Conservation (phyloP, 2,113 vertebrate species). For the Cisticola juncidis region DNA sequence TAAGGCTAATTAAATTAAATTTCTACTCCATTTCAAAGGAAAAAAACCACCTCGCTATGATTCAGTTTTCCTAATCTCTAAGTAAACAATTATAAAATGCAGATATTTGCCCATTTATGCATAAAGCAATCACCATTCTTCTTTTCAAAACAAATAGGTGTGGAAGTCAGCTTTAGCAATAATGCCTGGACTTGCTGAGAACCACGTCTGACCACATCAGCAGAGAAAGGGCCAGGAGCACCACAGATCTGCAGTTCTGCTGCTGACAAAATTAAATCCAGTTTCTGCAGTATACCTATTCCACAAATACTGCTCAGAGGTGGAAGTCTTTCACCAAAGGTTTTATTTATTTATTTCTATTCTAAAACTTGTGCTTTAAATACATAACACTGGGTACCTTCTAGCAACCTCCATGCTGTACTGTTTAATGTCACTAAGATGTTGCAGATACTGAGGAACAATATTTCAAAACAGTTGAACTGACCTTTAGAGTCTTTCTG, state of each 20-base stretch:
- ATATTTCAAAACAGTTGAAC: constrained; percentile 22
- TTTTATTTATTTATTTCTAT: background rate
- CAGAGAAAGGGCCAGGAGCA: background rate
- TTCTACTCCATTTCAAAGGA: background rate
- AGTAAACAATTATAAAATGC: constrained; percentile 1
- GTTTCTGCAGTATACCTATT: background rate
- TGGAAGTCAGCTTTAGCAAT: background rate
- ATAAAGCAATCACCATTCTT: background rate
- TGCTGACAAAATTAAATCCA: background rate
- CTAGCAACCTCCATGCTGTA: background rate
- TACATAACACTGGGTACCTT: background rate
- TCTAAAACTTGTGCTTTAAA: background rate
- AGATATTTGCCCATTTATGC: constrained; percentile 34
- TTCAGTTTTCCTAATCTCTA: background rate
- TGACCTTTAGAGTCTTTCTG: constrained; percentile 40
- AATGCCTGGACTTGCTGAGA: background rate
- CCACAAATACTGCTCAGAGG: background rate
- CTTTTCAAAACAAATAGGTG: background rate
- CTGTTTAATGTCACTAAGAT: constrained; percentile 44
- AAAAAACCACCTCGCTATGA: background rate
- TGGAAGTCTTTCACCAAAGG: background rate
- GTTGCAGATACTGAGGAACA: background rate
- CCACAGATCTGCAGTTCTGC: background rate
- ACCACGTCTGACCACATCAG: background rate
- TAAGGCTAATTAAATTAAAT: constrained; percentile 31